Evolutionary conservation across 2,113 vertebrate genomes (phyloP).

Genomic region (Epinephelus moara): DNA sequence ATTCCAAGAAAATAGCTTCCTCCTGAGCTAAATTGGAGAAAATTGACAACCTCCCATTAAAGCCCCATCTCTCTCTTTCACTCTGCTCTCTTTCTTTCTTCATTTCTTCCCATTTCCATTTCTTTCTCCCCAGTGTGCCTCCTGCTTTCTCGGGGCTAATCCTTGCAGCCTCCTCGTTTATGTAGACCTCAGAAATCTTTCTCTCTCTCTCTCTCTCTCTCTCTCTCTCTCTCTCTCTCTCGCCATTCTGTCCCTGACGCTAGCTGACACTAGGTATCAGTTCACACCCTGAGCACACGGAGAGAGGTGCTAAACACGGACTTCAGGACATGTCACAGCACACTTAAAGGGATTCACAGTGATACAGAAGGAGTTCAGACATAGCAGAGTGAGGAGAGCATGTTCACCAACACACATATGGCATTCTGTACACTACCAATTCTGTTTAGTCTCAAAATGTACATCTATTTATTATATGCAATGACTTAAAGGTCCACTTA

Average conservation of each 20-base stretch:
- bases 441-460: neutral
- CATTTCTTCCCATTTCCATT: slow-evolving; percentile 34
- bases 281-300: slow-evolving; percentile 92
- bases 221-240: slow-evolving; percentile 40
- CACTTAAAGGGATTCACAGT: slow-evolving; percentile 88
- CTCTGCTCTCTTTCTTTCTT: slow-evolving; percentile 19
- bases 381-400: slow-evolving; percentile 71
- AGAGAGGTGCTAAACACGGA: slow-evolving; percentile 94
- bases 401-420: slow-evolving; percentile 4
- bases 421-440: neutral
- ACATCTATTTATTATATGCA: neutral
- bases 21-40: slow-evolving; percentile 59
- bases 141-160: slow-evolving; percentile 54
- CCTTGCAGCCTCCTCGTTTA: slow-evolving; percentile 47
- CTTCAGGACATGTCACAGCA: slow-evolving; percentile 95
- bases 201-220: slow-evolving; percentile 19
- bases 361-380: slow-evolving; percentile 85
- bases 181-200: slow-evolving; percentile 57
- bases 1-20: slow-evolving; percentile 66
- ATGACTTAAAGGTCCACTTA: neutral
- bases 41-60: slow-evolving; percentile 56
- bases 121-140: slow-evolving; percentile 44
- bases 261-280: slow-evolving; percentile 92
- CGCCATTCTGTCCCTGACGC: slow-evolving; percentile 85
- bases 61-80: slow-evolving; percentile 12